Percentiles rank a stretch among this genome's conserved stretches.
Conservation (phyloP, 2,888 invertebrate genomes). For the Cerastis leucographa region DNA sequence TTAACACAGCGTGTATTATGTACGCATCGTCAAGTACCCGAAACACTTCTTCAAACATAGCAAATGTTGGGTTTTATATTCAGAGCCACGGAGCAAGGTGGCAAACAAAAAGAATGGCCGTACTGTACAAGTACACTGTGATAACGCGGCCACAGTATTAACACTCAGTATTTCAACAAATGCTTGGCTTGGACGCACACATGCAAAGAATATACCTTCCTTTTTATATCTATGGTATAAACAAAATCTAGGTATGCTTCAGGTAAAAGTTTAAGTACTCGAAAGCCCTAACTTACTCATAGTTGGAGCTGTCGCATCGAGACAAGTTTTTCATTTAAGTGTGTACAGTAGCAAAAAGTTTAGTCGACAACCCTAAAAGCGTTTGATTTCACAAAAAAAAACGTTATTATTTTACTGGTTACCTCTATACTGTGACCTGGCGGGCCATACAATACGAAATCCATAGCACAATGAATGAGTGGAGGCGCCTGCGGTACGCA, state of each 20-base stretch:
- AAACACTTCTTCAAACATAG: slow-evolving; percentile 73
- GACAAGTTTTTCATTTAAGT: not conserved
- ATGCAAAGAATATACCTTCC: not conserved
- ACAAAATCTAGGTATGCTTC: not conserved
- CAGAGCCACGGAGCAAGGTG: slow-evolving; percentile 72
- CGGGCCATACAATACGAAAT: slow-evolving; percentile 69
- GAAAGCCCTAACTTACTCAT: not conserved
- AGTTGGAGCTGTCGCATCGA: not conserved
- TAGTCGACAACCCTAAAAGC: not conserved
- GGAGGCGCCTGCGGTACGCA: slow-evolving; percentile 26
- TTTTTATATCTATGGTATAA: not conserved
- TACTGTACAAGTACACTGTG: slow-evolving; percentile 56
- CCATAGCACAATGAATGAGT: slow-evolving; percentile 71
- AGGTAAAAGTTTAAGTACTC: not conserved
- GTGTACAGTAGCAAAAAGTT: not conserved
- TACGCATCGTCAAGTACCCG: slow-evolving; percentile 16
- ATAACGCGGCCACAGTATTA: slow-evolving; percentile 63
- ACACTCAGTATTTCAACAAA: not conserved
- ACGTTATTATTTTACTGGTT: not conserved
- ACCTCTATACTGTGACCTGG: slow-evolving; percentile 43
- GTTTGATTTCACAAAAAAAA: not conserved
- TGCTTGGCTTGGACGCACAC: not conserved
- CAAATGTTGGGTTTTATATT: slow-evolving; percentile 71
- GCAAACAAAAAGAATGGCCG: slow-evolving; percentile 67
- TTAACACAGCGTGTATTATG: slow-evolving; percentile 12